Base-by-base conservation (phyloP, 2,888 invertebrate species). In the Euproctis similis region DNA sequence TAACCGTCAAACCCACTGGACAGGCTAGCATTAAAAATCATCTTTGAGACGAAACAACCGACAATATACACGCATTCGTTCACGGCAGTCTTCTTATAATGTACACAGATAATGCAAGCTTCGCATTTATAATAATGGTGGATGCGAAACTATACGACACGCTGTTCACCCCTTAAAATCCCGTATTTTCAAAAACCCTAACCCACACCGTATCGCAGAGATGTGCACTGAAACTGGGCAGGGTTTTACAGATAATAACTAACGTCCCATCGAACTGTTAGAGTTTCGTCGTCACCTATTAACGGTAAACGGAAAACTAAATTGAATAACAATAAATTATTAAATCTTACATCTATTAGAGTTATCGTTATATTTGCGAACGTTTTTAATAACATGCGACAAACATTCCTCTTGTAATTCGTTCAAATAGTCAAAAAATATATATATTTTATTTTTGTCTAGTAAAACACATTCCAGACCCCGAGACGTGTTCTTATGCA, bases 351-450 rank as follows among this genome's bases (percentile, higher is more conserved):
- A 84, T 53, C 84, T 84, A 84, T 77, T 71, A 73, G 78, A 78
- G 72, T 68, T 62, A 71, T 71, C 63, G 49, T n/a, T 72, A 72
- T 63, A 75, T 75, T 71, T 73, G 81, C 72, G 77, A 80, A 78
- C 66, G 69, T 72, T 14, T 14, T 4, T 14, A 6, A 4, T 14
- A 74, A 68, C 70, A 68, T 65, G 74, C 73, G 75, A 78, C 80
- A 78, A 75, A 73, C 54, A 52, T 64, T 66, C 71, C n/a, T 64
- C 64, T 52, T 72, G 78, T 69, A 77, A 78, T 76, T 75, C 76
- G 71, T 71, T 80, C 81, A 81, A 77, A 76, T 78, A 75, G 81
- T 85, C 84, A 84, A 85, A 85, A 85, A 85, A 85, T 85, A 85
- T 85, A 85, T n/a, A n/a, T n/a, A n/a, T n/a, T n/a, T n/a, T n/a